Evolutionary conservation across 2,797 vertebrate species (phyloP).

Genomic region (Sebastes wilsoni): DNA sequence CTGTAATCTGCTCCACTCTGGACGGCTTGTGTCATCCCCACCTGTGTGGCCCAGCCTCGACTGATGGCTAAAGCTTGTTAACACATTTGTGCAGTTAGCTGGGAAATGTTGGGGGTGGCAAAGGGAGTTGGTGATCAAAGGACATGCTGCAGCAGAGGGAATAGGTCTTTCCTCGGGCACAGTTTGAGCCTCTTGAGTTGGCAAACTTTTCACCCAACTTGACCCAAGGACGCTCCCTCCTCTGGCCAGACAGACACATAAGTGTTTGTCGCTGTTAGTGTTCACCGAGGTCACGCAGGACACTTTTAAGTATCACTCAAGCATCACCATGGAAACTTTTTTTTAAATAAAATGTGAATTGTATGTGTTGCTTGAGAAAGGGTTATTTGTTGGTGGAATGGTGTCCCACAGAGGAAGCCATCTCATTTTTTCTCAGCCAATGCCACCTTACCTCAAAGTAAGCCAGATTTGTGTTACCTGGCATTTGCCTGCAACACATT

Average conservation of each 20-base stretch:
- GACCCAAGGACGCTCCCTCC: constrained; percentile 35
- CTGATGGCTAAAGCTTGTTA: constrained; percentile 76
- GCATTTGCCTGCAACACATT: constrained; percentile 75
- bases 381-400: constrained; percentile 56
- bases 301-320: constrained; percentile 25
- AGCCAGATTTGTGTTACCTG: constrained; percentile 67
- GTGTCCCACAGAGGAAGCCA: constrained; percentile 42
- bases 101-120: constrained; percentile 45
- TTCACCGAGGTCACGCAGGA: constrained; percentile 30
- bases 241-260: constrained; percentile 20
- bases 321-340: constrained; percentile 32
- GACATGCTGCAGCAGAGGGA: constrained; percentile 12
- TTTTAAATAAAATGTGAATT: constrained; percentile 60
- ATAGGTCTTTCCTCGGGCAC: constrained; percentile 5
- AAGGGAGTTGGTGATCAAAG: constrained; percentile 40
- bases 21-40: constrained; percentile 25
- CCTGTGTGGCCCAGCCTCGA: constrained; percentile 27
- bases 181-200: constrained; percentile 25
- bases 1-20: constrained; percentile 37
- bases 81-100: constrained; percentile 72
- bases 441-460: constrained; percentile 43
- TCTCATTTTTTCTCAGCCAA: constrained; percentile 60
- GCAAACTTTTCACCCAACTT: constrained; percentile 43
- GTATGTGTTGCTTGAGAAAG: constrained; percentile 45
- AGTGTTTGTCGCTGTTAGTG: constrained; percentile 22